Conservation (phyloP, 2,113 vertebrate genomes). For the Prolemur simus region DNA sequence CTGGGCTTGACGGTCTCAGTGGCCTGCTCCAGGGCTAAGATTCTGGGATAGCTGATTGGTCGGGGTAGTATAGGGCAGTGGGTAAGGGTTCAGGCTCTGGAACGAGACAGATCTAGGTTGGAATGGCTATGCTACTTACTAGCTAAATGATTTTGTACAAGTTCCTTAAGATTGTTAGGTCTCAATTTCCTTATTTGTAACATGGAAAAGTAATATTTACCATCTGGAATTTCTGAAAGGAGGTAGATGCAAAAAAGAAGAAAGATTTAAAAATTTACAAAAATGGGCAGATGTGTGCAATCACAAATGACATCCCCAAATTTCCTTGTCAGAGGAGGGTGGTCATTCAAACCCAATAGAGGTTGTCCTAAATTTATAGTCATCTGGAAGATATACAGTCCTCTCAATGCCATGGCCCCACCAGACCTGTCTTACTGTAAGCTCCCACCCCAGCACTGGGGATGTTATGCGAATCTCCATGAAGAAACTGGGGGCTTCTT, state of each 20-base stretch:
- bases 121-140: background rate
- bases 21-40: background rate
- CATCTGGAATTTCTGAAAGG: background rate
- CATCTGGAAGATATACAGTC: background rate
- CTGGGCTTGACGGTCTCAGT: background rate
- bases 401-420: background rate
- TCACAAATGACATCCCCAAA: background rate
- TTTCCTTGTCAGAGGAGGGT: background rate
- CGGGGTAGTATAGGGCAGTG: background rate
- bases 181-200: background rate
- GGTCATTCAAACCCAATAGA: background rate
- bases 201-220: background rate
- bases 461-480: background rate
- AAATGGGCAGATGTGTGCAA: background rate
- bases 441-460: background rate
- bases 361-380: background rate
- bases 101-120: background rate
- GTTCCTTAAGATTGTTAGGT: background rate
- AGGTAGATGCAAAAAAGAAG: background rate
- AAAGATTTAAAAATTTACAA: background rate
- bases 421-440: background rate
- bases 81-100: background rate
- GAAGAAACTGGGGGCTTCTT: background rate
- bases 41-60: background rate
- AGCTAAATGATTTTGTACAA: background rate